Percentiles rank a stretch among this genome's conserved stretches.
Evolutionary conservation across 2,888 invertebrate genomes (phyloP).

Genomic region (Nymphalis urticae): DNA sequence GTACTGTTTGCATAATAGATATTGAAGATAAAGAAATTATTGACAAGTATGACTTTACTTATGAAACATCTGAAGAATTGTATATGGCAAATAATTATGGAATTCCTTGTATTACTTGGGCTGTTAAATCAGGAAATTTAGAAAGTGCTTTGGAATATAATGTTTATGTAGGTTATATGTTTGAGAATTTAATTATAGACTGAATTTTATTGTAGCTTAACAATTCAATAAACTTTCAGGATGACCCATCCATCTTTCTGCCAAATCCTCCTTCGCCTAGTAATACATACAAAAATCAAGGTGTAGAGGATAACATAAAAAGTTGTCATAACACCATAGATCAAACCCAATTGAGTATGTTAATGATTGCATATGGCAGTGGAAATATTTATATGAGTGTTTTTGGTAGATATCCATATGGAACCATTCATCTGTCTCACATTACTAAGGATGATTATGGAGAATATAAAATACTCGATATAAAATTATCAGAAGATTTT

Average conservation of each 20-base stretch:
- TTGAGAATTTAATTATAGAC: not conserved
- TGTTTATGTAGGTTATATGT: constrained; percentile 62
- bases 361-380: constrained; percentile 89
- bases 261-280: constrained; percentile 81
- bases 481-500: constrained; percentile 86
- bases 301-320: constrained; percentile 79
- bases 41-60: constrained; percentile 80
- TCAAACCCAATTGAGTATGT: constrained; percentile 85
- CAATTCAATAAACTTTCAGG: constrained; percentile 51
- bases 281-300: constrained; percentile 76
- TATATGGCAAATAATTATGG: constrained; percentile 78
- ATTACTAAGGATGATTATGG: constrained; percentile 80
- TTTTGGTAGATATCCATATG: constrained; percentile 92
- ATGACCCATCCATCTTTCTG: constrained; percentile 79
- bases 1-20: constrained; percentile 87
- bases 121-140: constrained; percentile 71
- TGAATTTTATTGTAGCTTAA: not conserved
- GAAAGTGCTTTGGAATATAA: constrained; percentile 71
- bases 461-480: constrained; percentile 83
- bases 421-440: constrained; percentile 83
- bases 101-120: constrained; percentile 89
- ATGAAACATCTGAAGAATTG: constrained; percentile 69
- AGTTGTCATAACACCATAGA: constrained; percentile 83
- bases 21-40: constrained; percentile 93
- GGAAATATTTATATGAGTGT: constrained; percentile 89